A percentile compares a stretch with the other conserved stretches of the same genome.
phyloP scores from a whole-genome alignment of 2,797 vertebrate genomes.

The Sebastes baramenuke region DNA sequence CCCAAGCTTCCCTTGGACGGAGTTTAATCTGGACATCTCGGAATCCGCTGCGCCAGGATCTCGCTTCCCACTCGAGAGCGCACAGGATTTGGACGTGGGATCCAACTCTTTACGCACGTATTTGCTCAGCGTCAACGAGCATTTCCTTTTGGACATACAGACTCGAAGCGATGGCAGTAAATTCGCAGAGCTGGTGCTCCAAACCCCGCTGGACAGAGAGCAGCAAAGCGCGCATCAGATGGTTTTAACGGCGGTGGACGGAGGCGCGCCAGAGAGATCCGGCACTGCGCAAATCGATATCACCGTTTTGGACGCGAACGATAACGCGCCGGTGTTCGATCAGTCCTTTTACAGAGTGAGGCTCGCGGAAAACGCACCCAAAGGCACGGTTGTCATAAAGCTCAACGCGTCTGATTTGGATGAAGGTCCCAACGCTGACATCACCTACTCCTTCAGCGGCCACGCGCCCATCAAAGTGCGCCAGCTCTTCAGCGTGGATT shows the following conservation, averaged over 20 bases:
- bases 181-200: conserved; percentile 90
- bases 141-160: conserved; percentile 90
- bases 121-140: conserved; percentile 87
- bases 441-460: conserved; percentile 90
- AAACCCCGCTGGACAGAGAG: conserved; percentile 88
- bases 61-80: conserved; percentile 91
- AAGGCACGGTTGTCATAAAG: conserved; percentile 86
- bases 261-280: conserved; percentile 87
- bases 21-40: conserved; percentile 83
- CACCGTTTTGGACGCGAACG: conserved; percentile 89
- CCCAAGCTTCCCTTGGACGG: conserved; percentile 81
- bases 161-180: conserved; percentile 89
- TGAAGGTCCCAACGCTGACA: conserved; percentile 90
- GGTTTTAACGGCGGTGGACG: conserved; percentile 89
- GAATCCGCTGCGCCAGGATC: conserved; percentile 88
- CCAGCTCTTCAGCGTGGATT: conserved; percentile 89
- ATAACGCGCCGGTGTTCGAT: conserved; percentile 91
- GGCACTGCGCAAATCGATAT: conserved; percentile 87
- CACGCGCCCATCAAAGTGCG: conserved; percentile 85
- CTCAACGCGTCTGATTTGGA: conserved; percentile 92
- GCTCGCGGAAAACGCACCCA: conserved; percentile 86
- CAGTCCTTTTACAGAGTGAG: conserved; percentile 86
- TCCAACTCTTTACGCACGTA: conserved; percentile 89
- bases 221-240: conserved; percentile 85
- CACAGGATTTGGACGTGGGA: conserved; percentile 89